Evolutionary conservation across 2,797 vertebrate genomes (phyloP), one percentile per base, ranked within the genome.

Genomic region (Melanotaenia nigrans): DNA sequence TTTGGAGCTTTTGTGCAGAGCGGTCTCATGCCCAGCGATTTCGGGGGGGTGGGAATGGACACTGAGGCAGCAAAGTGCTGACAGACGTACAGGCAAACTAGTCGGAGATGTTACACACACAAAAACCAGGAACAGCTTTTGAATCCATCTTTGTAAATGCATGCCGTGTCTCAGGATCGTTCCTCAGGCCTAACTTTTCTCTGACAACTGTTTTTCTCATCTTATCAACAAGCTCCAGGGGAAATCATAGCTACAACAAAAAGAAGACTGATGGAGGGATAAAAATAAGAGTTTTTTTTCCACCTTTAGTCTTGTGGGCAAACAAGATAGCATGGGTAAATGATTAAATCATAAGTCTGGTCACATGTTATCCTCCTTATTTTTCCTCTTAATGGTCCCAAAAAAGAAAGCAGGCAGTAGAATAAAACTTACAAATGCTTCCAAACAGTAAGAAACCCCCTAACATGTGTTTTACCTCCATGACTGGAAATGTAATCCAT

Each of bases 141-240:
- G 60, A 62, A 78, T 22, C 51, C 30, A 30, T 61, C 40, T 30
- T 20, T 45, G 30, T 47, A 2, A 12, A 65, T 13, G 33, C 65
- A 65, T 57, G 30, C 42, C 0, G 38, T 71, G 71, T 62, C 70
- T 18, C 10, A 16, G 75, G 75, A 81, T 81, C 73, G 65, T 47
- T 82, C 56, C 35, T 73, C 30, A 79, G 79, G 78, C 71, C 64
- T 56, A 30, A 75, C 66, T 78, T 77, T 62, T 71, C 45, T 85
- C 38, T 86, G 85, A 88, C 86, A 87, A 81, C 87, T 89, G 91
- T 75, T 89, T 85, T 91, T 90, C 80, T 87, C 84, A 86, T 91
- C 75, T 71, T 73, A 89, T 88, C 86, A 77, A 71, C 70, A 53
- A 67, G 61, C 78, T 85, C 75, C 68, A 35, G n/a, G 40, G 6